Percentiles rank a stretch among this genome's conserved stretches.
These are phyloP conservation scores for Ceyx melanurus DNA, from an alignment of 2,113 vertebrate genomes.

Conservation along the genomic window DNA sequence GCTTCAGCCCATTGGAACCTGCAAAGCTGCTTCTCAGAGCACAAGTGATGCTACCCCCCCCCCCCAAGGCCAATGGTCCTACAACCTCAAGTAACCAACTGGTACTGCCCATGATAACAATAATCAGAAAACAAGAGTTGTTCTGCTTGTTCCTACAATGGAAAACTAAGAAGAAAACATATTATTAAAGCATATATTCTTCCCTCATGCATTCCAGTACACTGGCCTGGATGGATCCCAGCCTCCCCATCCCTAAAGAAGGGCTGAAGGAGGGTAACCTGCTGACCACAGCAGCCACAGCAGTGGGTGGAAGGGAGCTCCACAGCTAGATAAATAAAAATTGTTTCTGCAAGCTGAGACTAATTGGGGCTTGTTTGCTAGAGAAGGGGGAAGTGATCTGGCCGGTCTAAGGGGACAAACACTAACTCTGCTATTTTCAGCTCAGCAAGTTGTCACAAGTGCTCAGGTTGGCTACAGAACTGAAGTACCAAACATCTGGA, in stretches of 20 bases:
- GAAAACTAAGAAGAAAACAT: not conserved
- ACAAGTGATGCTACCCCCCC: not conserved
- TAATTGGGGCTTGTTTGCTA: not conserved
- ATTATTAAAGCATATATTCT: not conserved
- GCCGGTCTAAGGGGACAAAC: not conserved
- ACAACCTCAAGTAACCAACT: rapidly evolving
- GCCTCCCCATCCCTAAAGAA: not conserved
- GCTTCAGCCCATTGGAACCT: not conserved
- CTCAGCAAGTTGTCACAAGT: not conserved
- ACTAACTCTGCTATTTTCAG: not conserved
- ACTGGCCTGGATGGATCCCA: not conserved
- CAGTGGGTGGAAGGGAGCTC: not conserved
- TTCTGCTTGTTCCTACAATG: not conserved
- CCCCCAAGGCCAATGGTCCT: rapidly evolving
- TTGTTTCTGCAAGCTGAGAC: not conserved
- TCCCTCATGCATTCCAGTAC: not conserved
- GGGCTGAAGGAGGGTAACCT: not conserved
- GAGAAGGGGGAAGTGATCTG: not conserved
- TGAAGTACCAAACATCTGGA: not conserved
- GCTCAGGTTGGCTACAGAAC: not conserved
- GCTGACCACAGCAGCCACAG: not conserved
- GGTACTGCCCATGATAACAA: rapidly evolving
- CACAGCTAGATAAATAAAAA: not conserved
- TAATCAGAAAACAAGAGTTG: not conserved
- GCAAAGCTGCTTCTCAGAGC: not conserved